Base-by-base conservation (phyloP, 2,888 invertebrate species). In the Eupithecia abbreviata region DNA sequence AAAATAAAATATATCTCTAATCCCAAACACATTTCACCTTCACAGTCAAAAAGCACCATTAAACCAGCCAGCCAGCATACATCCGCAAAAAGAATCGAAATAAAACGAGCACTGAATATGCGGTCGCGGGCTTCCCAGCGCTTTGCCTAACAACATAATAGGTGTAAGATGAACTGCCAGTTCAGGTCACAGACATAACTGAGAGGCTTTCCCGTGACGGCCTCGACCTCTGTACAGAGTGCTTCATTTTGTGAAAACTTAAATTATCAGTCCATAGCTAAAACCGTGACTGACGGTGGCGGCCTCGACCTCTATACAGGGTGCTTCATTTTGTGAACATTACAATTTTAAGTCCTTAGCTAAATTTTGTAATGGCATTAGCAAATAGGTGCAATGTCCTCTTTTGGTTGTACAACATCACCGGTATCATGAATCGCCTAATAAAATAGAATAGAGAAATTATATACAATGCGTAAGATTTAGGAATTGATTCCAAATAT, bases 201-300 rank as follows among this genome's bases (percentile, higher is more conserved):
- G 83, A 84, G 83, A 91, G 84, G 88, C 87, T 88, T 88, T 94
- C 94, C 94, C 94, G 92, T 94, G 94, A 94, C 93, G 93, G 87
- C 87, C 87, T 86, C 89, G 89, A 89, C 90, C 90, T 89, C 84
- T 82, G 78, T 82, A 51, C n/a, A 51, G n/a, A 15, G 15, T 51
- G 51, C n/a, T 51, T 51, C 15, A n/a, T n/a, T n/a, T 51, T 51
- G 49, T 49, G 15, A 15, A 51, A 5, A 51, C 15, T 51, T 51
- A 1, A 13, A 13, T 49, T 51, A 15, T 51, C 51, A 15, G 51
- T 51, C 51, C 30, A 30, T 30, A 30, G 30, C 30, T 30, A 30
- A 30, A 30, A 30, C 30, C 30, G 30, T 30, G 30, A 30, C 30
- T 30, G 30, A 30, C 30, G 30, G 92, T 94, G 94, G 94, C 93